Percentiles rank a stretch among this genome's conserved stretches.
Conservation (phyloP, 2,888 invertebrate genomes). For the Hyppa rectilinea region DNA sequence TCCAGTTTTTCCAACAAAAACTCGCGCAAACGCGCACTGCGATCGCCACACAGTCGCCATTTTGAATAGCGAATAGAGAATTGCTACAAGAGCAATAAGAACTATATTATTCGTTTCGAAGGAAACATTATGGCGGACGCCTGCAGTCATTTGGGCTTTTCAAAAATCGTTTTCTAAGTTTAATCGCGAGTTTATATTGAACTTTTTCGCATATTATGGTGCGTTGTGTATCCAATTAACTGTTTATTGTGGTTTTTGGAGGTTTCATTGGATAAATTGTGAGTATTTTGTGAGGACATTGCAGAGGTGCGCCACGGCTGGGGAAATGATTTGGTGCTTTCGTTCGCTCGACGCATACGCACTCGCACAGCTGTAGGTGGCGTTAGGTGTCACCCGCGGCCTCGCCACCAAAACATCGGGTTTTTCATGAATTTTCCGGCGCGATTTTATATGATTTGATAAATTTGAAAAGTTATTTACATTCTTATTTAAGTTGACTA, state of each 20-base stretch:
- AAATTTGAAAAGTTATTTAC: constrained; percentile 77
- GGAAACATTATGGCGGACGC: constrained; percentile 91
- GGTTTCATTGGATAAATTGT: constrained; percentile 87
- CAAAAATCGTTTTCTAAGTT: constrained; percentile 91
- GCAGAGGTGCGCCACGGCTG: constrained; percentile 91
- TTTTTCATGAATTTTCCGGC: constrained; percentile 90
- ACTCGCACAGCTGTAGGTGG: constrained; percentile 90
- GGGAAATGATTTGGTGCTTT: constrained; percentile 91
- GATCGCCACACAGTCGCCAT: constrained; percentile 91
- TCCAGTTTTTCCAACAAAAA: constrained; percentile 87
- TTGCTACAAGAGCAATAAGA: constrained; percentile 91
- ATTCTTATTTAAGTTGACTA: constrained; percentile 66
- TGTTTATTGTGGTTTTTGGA: constrained; percentile 89
- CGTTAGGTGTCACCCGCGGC: constrained; percentile 86
- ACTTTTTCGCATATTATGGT: constrained; percentile 91
- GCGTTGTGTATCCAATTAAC: constrained; percentile 87
- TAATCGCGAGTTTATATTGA: constrained; percentile 90
- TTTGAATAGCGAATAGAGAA: constrained; percentile 91
- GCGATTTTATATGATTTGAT: constrained; percentile 82
- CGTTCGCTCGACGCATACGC: constrained; percentile 90
- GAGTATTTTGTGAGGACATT: constrained; percentile 90
- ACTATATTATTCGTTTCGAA: constrained; percentile 91
- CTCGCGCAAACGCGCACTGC: constrained; percentile 88
- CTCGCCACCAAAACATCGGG: constrained; percentile 87
- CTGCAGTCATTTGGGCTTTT: constrained; percentile 91